A percentile compares a stretch with the other conserved stretches of the same genome.
Conservation (phyloP, 1,140 invertebrate genomes). For the Proctacanthus coquilletti region DNA sequence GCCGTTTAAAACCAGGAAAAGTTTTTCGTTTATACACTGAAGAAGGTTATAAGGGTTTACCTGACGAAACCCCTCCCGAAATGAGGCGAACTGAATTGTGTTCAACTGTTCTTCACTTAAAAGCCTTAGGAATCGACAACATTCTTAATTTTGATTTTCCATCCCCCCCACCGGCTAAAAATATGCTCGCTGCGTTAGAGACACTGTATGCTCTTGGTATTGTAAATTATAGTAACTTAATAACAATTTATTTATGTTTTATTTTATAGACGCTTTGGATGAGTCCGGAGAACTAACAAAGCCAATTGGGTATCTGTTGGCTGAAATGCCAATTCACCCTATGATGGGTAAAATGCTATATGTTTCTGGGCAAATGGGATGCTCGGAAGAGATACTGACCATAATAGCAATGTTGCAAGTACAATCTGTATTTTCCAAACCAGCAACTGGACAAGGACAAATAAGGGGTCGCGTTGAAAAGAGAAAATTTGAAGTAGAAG, state of each 20-base stretch:
- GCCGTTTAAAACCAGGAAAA: slow-evolving; percentile 70
- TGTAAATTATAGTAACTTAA: background rate
- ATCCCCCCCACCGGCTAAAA: slow-evolving; percentile 75
- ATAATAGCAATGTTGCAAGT: slow-evolving; percentile 89
- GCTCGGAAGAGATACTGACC: slow-evolving; percentile 73
- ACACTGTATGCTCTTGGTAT: slow-evolving; percentile 66
- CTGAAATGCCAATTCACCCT: slow-evolving; percentile 82
- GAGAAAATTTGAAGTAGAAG: slow-evolving; percentile 74
- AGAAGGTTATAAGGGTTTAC: slow-evolving; percentile 54
- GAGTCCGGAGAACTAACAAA: slow-evolving; percentile 62
- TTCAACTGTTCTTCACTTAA: slow-evolving; percentile 75
- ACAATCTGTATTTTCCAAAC: slow-evolving; percentile 69
- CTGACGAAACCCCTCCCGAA: slow-evolving; percentile 66
- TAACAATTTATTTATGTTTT: slow-evolving; percentile 2
- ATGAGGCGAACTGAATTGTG: slow-evolving; percentile 83
- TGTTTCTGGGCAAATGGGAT: slow-evolving; percentile 57
- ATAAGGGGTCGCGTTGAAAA: slow-evolving; percentile 52
- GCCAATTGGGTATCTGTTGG: slow-evolving; percentile 71
- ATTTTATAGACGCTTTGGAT: slow-evolving; percentile 50
- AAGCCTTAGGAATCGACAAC: slow-evolving; percentile 90
- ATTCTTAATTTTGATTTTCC: slow-evolving; percentile 69
- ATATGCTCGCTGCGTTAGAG: slow-evolving; percentile 74
- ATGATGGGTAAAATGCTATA: slow-evolving; percentile 79
- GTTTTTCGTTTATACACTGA: slow-evolving; percentile 68
- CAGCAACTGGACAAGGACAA: slow-evolving; percentile 43